These are phyloP conservation scores for Galerucella nymphaeae DNA, from an alignment of 2,888 invertebrate genomes.

Conservation along the genomic window DNA sequence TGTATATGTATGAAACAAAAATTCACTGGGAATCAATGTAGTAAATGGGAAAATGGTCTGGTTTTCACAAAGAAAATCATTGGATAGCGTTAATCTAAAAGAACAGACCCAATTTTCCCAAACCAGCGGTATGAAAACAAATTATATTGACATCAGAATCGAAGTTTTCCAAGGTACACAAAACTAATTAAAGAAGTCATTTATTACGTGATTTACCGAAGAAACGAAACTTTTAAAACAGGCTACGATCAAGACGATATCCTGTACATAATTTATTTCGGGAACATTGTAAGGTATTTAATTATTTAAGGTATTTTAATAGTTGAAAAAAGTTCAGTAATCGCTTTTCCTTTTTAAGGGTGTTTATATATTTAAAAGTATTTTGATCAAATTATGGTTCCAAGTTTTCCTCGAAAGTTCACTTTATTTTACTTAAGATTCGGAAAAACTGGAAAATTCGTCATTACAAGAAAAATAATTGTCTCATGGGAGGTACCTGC, in stretches of 20 bases:
- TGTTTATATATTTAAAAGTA: constrained; percentile 23
- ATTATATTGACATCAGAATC: constrained; percentile 35
- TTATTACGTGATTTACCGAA: constrained; percentile 39
- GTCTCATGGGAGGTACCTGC: no score
- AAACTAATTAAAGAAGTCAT: constrained; percentile 44
- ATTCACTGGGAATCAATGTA: background rate
- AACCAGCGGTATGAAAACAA: constrained; percentile 28
- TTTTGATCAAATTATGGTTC: background rate
- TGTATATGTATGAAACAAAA: no score
- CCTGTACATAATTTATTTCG: constrained; percentile 22
- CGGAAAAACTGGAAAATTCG: no score
- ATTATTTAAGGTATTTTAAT: constrained; percentile 35
- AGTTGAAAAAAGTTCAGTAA: constrained; percentile 22
- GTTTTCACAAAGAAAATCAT: background rate
- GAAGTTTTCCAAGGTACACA: constrained; percentile 31
- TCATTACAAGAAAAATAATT: no score
- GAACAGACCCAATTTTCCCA: constrained; percentile 25
- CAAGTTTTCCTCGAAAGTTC: background rate
- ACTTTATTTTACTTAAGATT: background rate
- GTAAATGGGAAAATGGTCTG: background rate
- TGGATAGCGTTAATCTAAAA: constrained; percentile 24
- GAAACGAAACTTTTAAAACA: constrained; percentile 30
- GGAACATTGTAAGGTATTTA: constrained; percentile 29
- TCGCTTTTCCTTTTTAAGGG: constrained; percentile 1
- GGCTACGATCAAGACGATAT: constrained; percentile 13